phyloP scores from a whole-genome alignment of 2,797 vertebrate species.

The Scleropages formosus region DNA sequence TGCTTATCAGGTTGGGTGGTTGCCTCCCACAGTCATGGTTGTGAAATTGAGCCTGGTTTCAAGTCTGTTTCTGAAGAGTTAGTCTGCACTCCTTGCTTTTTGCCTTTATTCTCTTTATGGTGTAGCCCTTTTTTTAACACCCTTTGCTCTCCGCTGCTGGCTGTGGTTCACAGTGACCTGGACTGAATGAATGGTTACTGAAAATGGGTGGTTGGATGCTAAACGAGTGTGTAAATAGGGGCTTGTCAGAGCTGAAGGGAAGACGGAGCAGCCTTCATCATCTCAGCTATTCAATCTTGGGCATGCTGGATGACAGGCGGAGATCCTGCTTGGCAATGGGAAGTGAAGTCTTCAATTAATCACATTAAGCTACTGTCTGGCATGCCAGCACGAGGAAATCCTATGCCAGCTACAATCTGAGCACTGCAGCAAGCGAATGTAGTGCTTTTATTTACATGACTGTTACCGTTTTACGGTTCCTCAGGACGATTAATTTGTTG shows the following conservation, averaged over 20 bases:
- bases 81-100: too few relatives aligned
- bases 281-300: conserved; percentile 39
- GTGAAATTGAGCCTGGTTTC: too few relatives aligned
- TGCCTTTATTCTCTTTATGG: too few relatives aligned
- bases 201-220: too few relatives aligned
- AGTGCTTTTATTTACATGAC: conserved; percentile 48
- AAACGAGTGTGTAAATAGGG: neutral
- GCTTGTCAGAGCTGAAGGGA: neutral
- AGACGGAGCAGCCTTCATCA: neutral
- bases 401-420: conserved; percentile 46
- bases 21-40: too few relatives aligned
- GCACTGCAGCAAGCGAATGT: conserved; percentile 55
- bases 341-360: conserved; percentile 59
- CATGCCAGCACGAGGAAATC: conserved; percentile 54
- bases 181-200: neutral
- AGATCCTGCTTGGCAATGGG: conserved; percentile 49
- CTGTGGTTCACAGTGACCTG: too few relatives aligned
- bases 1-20: too few relatives aligned
- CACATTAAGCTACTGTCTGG: conserved; percentile 54
- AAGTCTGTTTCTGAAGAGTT: too few relatives aligned
- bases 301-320: conserved; percentile 45
- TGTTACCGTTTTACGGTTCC: conserved; percentile 49
- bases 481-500: conserved; percentile 52
- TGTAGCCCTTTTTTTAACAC: neutral
- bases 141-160: too few relatives aligned